Percentiles rank a stretch among this genome's conserved stretches.
These are phyloP conservation scores for Orthosia gracilis DNA, from an alignment of 2,888 invertebrate genomes.

Conservation along the genomic window DNA sequence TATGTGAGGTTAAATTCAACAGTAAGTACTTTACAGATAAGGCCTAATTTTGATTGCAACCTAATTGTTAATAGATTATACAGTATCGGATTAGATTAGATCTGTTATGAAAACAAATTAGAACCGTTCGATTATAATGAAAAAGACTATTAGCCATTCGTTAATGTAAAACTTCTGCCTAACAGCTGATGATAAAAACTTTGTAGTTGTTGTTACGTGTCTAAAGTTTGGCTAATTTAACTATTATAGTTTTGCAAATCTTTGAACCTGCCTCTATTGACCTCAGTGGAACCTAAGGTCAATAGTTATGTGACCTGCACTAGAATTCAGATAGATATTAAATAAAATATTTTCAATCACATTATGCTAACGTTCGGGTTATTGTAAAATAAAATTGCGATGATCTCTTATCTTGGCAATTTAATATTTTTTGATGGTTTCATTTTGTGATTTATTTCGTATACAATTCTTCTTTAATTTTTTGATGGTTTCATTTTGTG, in stretches of 20 bases:
- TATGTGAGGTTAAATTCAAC: constrained; percentile 24
- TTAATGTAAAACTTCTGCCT: not conserved
- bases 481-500: not conserved
- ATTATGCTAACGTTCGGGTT: constrained; percentile 4
- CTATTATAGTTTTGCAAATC: constrained; percentile 4
- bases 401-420: not conserved
- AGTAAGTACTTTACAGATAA: not conserved
- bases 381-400: constrained; percentile 2
- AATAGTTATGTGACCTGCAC: constrained; percentile 37
- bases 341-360: constrained; percentile 17
- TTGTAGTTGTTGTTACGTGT: not conserved
- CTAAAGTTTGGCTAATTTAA: constrained; percentile 7
- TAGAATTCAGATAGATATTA: not conserved
- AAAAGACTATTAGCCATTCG: not conserved
- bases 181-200: not conserved
- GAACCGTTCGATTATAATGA: not conserved
- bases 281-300: constrained; percentile 29
- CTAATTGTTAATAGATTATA: not conserved
- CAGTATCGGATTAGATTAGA: not conserved
- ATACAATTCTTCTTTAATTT: too few relatives aligned
- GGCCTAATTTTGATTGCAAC: constrained; percentile 8
- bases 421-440: not conserved
- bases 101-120: constrained; percentile 2
- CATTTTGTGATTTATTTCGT: too few relatives aligned
- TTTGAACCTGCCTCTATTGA: constrained; percentile 3